Evolutionary conservation across 2,113 vertebrate species (phyloP), one percentile per base, ranked within the genome.

Genomic region (Nettapus auritus): DNA sequence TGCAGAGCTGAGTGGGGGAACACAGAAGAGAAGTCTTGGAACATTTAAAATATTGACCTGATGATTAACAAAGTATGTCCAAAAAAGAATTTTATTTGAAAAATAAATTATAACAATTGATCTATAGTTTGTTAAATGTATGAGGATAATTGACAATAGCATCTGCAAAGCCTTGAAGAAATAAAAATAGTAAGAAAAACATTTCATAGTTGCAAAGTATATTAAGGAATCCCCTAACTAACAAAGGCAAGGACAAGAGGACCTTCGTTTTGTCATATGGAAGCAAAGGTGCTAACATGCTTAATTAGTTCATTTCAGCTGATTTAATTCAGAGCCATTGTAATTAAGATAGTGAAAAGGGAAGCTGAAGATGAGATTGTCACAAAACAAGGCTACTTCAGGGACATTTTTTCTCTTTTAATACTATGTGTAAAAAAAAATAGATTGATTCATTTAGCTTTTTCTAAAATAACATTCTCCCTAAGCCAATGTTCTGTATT

Each of bases 221-320:
- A 59, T 48, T 64, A 56, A 87, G 71, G 25, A 91, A 78, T 6
- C 4, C 36, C 17, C 46, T 83, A 57, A 60, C 29, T 73, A 83
- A 22, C 50, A 92, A 76, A 92, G 31, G 13, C 74, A 96, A 95
- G 67, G 82, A 33, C 69, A 93, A 86, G 86, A 96, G 15, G 34
- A 96, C 88, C 89, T 92, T 83, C 64, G 73, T 33, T 75, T 87
- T 46, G 59, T 40, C 82, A 88, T 59, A 76, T 28, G 73, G 80
- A 94, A 81, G 80, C n/a, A 83, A 96, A 97, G 87, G 93, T 97
- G 91, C 82, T 96, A 85, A 94, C 67, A 59, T 60, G 48, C 48
- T 83, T 94, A 92, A 96, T 96, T 95, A 96, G 82, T 85, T 94
- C 53, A 84, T 95, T 96, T 92, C 73, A 92, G 53, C 81, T 96